Base-by-base conservation (phyloP, 92 coral and sea anemone species). In the Epizoanthus illoricatus region DNA sequence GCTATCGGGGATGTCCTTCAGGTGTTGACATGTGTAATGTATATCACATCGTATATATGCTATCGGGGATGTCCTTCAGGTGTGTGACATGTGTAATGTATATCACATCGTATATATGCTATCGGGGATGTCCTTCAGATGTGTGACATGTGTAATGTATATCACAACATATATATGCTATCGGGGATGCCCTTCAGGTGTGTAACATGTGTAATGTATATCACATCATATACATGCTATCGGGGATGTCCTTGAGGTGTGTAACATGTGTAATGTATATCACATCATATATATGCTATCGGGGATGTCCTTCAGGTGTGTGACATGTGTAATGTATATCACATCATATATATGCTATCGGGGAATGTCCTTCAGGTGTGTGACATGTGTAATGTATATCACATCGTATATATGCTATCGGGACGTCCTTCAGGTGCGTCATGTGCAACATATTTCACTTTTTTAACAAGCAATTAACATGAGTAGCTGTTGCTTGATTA, bases 281-380 rank as follows among this genome's bases (percentile, higher is more conserved):
- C 79, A 0, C 74, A 93, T 12, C 84, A 93, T 75, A 93, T 95
- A 73, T 91, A 85, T 73, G 97, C 97, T n/a, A 89, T 95, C 36
- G 98, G 98, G 2, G 98, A 95, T 74, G 98, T 94, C 21, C 85
- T 94, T 4, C 92, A 94, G 93, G 98, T n/a, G n/a, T n/a, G n/a
- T n/a, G n/a, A n/a, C n/a, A n/a, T n/a, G n/a, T n/a, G n/a, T n/a
- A n/a, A n/a, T n/a, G n/a, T n/a, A n/a, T n/a, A n/a, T n/a, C n/a
- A n/a, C n/a, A n/a, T n/a, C 86, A 95, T 72, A 91, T 95, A 70
- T 91, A 85, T 76, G 98, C 98, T 11, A 89, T 95, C 40, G 98
- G 98, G 2, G 98, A 95, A n/a, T 75, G 98, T 94, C 24, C 85
- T 94, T 3, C 92, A 94, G 93, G 98, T 94, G 58, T n/a, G 84